Base-by-base conservation (phyloP, 2,113 vertebrate species). In the Amblyornis subalaris region DNA sequence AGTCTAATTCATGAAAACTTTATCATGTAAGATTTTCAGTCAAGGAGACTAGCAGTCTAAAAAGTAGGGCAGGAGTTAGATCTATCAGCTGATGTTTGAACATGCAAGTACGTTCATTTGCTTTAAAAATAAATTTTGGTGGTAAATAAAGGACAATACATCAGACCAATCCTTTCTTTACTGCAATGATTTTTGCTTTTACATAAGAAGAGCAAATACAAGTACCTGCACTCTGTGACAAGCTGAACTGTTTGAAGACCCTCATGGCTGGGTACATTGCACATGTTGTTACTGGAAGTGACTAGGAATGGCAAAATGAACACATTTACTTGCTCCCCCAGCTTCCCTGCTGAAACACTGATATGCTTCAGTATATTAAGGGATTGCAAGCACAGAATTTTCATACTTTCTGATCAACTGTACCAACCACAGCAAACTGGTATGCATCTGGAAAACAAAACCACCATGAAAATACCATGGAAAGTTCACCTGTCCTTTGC, bases 1-100 rank as follows among this genome's bases (percentile, higher is more conserved):
- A 94, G 88, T 73, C 69, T 57, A 93, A 90, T 83, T 89, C 89
- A 94, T 89, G 67, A 95, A 94, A 96, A 93, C 80, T 95, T 97
- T 90, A 96, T 96, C 67, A 76, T 6, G 0, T 54, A 83, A 78
- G 77, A 80, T 75, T 88, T 95, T 88, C 71, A 75, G 50, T 75
- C 67, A 85, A 77, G 67, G 45, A 79, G 47, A 62, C 67, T 45
- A 69, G 31, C 38, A 62, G 35, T 38, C 47, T 75, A 54, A 73
- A 93, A 97, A 94, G 51, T 94, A 96, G 92, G 89, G 54, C 93
- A 95, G 35, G 71, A 70, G 6, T 70, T 85, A 92, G 22, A 64
- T 54, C 25, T 82, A 55, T 48, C 42, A 42, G 23, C 23, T 74
- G 19, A 21, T 47, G 14, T 81, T 89, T 67, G 48, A 89, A 21